These are phyloP conservation scores for Furcula furcula DNA, from an alignment of 2,888 invertebrate genomes.

Conservation along the genomic window DNA sequence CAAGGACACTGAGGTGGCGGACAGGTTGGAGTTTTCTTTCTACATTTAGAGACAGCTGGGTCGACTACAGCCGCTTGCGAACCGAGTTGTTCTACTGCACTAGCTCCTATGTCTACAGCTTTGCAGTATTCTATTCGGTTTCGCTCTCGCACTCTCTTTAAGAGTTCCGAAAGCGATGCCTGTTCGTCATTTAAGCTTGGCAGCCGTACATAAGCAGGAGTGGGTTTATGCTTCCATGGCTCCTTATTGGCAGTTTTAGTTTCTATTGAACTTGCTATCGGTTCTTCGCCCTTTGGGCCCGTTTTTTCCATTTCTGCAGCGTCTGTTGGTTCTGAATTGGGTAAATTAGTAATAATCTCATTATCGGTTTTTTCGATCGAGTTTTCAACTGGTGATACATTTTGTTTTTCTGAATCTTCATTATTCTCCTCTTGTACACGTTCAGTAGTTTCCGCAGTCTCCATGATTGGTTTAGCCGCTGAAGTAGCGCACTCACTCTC, in stretches of 20 bases:
- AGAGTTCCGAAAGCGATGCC: conserved; percentile 44
- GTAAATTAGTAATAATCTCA: too few species aligned
- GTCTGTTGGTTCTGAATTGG: too few species aligned
- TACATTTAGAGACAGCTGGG: conserved; percentile 24
- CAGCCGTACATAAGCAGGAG: conserved; percentile 6
- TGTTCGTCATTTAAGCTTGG: conserved; percentile 23
- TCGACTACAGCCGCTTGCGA: conserved; percentile 18
- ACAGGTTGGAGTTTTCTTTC: conserved; percentile 22
- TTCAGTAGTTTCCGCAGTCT: background rate
- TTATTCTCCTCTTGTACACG: background rate
- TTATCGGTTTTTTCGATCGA: too few species aligned
- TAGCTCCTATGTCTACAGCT: conserved; percentile 6
- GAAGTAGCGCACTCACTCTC: too few species aligned
- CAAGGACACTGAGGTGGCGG: too few species aligned
- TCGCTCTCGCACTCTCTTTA: conserved; percentile 44
- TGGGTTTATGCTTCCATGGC: background rate
- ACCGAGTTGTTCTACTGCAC: conserved; percentile 1
- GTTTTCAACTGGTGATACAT: too few species aligned
- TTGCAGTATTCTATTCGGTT: conserved; percentile 33
- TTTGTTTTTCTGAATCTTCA: background rate
- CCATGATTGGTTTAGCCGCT: background rate
- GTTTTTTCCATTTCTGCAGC: too few species aligned
- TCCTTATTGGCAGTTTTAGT: too few species aligned
- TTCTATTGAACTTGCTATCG: too few species aligned
- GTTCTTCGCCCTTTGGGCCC: too few species aligned